Evolutionary conservation across 2,888 invertebrate species (phyloP), one percentile per base, ranked within the genome.

Genomic region (Syrista parreyssii): DNA sequence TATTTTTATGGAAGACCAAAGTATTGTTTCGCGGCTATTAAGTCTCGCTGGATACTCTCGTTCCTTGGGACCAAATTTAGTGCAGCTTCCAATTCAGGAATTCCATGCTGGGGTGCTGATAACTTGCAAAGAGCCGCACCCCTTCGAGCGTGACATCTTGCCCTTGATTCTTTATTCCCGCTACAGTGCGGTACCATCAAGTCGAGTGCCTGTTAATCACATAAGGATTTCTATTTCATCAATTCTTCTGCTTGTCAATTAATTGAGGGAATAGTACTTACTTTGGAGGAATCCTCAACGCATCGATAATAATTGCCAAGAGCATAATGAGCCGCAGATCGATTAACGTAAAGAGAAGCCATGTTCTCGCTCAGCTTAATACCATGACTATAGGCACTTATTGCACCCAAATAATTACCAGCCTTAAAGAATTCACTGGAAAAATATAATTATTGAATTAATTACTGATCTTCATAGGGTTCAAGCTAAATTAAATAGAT

Each of bases 311-410:
- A 95, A 92, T 97, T 97, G 73, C 94, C 95, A 81, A 95, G 87
- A 31, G 94, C 94, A 79, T 96, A 94, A 88, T 97, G 97, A n/a
- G 96, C 96, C 55, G 95, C 95, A 0, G 97, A 95, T 88, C 97
- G 93, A 84, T 95, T 96, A 0, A 96, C 94, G 89, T 94, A 97
- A 74, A 97, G 92, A 86, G 95, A 94, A 0, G 95, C 94, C 90
- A 96, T 93, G 85, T 95, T 95, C 76, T 95, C 94, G 68, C 95
- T 95, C 32, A 97, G 90, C 82, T 95, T 94, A 78, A 97, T 95
- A 1, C 96, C 97, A 88, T 96, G 96, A 40, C 94, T 93, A 88
- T 96, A 97, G 12, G 97, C 97, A 88, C 96, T 97, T 75, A 97
- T 93, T 0, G 97, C 97, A 3, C 95, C 96, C 78, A 96, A 92